A percentile compares a stretch with the other conserved stretches of the same genome.
Evolutionary conservation across 2,797 vertebrate species (phyloP).

Genomic region (Mus caroli): DNA sequence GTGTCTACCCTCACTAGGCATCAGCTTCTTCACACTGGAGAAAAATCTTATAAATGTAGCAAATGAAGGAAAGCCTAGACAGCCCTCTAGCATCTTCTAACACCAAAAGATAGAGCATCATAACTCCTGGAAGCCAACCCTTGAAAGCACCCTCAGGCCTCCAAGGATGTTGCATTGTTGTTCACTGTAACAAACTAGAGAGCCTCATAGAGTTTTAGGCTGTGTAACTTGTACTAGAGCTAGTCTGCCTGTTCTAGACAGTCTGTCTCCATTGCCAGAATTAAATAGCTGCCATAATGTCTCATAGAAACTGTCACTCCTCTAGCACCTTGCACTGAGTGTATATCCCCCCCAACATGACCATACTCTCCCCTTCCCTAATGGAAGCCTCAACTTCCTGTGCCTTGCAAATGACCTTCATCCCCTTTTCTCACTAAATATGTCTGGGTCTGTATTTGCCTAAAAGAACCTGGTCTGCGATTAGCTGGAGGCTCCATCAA

Average conservation of each 20-base stretch:
- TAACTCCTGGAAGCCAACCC: conserved; percentile 71
- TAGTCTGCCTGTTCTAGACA: background rate
- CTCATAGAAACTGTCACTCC: background rate
- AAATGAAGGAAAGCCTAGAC: background rate
- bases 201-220: background rate
- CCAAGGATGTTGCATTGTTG: conserved; percentile 36
- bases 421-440: background rate
- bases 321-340: background rate
- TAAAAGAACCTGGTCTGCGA: background rate
- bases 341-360: background rate
- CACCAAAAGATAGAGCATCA: conserved; percentile 66
- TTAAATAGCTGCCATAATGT: background rate
- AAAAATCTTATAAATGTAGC: background rate
- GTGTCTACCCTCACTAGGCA: conserved; percentile 58
- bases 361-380: background rate
- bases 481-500: background rate
- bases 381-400: background rate
- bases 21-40: conserved; percentile 62
- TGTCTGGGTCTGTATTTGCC: background rate
- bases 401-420: background rate
- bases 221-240: no score
- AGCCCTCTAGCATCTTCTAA: background rate
- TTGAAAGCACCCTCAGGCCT: conserved; percentile 46
- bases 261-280: background rate
- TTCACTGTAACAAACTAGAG: background rate